Evolutionary conservation across 2,888 invertebrate genomes (phyloP), one percentile per base, ranked within the genome.

Genomic region (Volucella zonaria): DNA sequence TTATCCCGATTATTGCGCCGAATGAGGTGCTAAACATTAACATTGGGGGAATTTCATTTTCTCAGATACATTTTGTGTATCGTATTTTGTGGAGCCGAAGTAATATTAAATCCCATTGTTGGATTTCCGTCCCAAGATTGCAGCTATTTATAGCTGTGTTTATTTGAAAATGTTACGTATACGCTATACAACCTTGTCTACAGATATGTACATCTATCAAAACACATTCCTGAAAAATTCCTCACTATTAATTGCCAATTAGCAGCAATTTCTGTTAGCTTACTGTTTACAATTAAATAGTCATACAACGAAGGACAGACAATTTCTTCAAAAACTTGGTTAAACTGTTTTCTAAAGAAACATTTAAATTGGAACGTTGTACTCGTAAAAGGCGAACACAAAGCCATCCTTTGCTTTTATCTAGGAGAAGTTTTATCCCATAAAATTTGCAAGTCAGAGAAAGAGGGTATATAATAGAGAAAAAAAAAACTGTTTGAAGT

Each of bases 131-230:
- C 31, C 8, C 10, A 18, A 2, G 15, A 58, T 4, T 31, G 9
- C 2, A 11, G 3, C 15, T 59, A 59, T 59, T 59, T 59, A 43
- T 59, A 59, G 42, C 6, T 40, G 31, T 31, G 31, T 31, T 31
- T 31, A 31, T 31, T 31, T 1, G 0, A 47, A 77, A 77, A 68
- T 45, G 43, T 64, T 71, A 59, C 71, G 78, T 78, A 78, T 78
- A 71, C 78, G 71, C 64, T 71, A 38, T 59, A 58, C 23, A 31
- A 31, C 31, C 31, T 31, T 31, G 31, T 31, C 6, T 31, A 31
- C 31, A 31, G 31, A 23, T 4, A 23, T 0, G 6, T 6, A 31
- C 31, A 31, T 31, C 6, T 6, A 31, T 31, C 31, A 31, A 31
- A 31, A 31, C 31, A 31, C 31, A 31, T 9, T 12, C n/a, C 11